A percentile compares a stretch with the other conserved stretches of the same genome.
Conservation (phyloP, 2,888 invertebrate genomes). For the Clostera curtula region DNA sequence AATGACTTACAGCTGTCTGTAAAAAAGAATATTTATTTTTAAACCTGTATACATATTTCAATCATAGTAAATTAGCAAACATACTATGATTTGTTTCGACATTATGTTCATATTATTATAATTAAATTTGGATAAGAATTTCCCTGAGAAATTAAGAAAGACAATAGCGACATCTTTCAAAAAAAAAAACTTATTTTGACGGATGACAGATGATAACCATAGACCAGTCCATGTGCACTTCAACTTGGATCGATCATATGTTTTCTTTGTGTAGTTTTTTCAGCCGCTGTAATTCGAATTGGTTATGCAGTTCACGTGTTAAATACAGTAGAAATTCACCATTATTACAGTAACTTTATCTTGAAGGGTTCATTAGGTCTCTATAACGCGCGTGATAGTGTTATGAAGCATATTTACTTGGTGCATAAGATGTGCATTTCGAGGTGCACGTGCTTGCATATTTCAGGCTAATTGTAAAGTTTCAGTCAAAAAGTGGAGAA, state of each 20-base stretch:
- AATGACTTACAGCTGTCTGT: too few species aligned
- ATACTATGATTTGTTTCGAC: too few species aligned
- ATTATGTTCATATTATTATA: too few species aligned
- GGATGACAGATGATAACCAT: constrained; percentile 44
- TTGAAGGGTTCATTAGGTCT: constrained; percentile 10
- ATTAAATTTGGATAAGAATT: too few species aligned
- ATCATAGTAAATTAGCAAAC: too few species aligned
- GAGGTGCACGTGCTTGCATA: constrained; percentile 69
- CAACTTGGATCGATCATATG: constrained; percentile 74
- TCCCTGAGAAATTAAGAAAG: too few species aligned
- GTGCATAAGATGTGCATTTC: constrained; percentile 53
- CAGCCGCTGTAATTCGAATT: constrained; percentile 72
- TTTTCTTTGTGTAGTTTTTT: constrained; percentile 75
- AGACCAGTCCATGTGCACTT: constrained; percentile 70
- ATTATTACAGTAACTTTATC: constrained; percentile 17
- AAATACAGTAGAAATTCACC: constrained; percentile 19
- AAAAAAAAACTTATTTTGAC: constrained; percentile 18
- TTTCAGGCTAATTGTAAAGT: constrained; percentile 57
- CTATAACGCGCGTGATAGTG: constrained; percentile 14
- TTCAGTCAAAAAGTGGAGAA: constrained; percentile 32
- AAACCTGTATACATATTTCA: too few species aligned
- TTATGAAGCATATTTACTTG: constrained; percentile 24
- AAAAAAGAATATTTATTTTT: too few species aligned
- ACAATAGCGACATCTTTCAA: constrained; percentile 5
- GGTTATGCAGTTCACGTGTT: constrained; percentile 50